A percentile compares a stretch with the other conserved stretches of the same genome.
phyloP scores from a whole-genome alignment of 1,140 invertebrate genomes.

The Cylas formicarius region DNA sequence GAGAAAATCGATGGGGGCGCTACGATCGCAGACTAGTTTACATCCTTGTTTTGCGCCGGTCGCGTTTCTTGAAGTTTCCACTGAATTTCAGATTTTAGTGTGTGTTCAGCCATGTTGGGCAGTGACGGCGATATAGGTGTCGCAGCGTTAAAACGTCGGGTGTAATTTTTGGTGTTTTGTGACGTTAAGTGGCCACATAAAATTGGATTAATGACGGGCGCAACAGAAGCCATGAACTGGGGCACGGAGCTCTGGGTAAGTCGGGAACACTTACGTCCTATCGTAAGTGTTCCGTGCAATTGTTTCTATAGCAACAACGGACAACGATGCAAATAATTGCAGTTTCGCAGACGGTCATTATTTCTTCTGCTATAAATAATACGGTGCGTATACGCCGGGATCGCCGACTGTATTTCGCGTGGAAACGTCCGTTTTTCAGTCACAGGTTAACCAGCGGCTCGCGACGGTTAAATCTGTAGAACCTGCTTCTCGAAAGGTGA shows the following conservation, averaged over 20 bases:
- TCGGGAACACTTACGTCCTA: constrained; percentile 18
- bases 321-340: background rate
- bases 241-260: constrained; percentile 55
- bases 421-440: constrained; percentile 16
- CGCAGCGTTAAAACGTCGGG: constrained; percentile 21
- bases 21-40: too few relatives aligned
- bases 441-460: constrained; percentile 21
- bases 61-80: too few relatives aligned
- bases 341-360: background rate
- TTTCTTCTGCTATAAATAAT: constrained; percentile 1
- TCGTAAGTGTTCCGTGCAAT: background rate
- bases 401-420: background rate
- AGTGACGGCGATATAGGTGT: constrained; percentile 28
- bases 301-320: constrained; percentile 3
- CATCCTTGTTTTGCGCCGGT: too few relatives aligned
- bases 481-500: constrained; percentile 20
- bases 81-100: too few relatives aligned
- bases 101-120: constrained; percentile 34
- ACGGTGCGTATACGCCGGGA: background rate
- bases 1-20: too few relatives aligned
- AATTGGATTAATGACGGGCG: constrained; percentile 31
- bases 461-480: constrained; percentile 17
- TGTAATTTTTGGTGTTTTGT: constrained; percentile 24
- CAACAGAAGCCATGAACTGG: constrained; percentile 50
- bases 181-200: constrained; percentile 22